Percentiles rank a stretch among this genome's conserved stretches.
phyloP scores from a whole-genome alignment of 2,888 invertebrate genomes.

The Troides aeacus region DNA sequence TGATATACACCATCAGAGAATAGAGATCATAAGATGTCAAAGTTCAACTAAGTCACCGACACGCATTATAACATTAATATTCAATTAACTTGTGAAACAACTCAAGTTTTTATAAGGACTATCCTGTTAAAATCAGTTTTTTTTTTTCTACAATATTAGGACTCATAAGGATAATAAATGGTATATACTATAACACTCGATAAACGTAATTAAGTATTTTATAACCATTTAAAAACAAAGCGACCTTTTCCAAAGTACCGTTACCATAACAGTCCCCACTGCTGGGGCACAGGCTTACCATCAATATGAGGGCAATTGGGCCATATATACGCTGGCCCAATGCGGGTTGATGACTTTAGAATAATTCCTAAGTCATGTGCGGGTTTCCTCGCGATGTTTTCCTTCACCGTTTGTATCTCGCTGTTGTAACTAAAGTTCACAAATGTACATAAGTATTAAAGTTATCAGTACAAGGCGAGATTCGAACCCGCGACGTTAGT shows the following conservation, averaged over 20 bases:
- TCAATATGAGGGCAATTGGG: too few relatives aligned
- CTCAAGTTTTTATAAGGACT: not conserved
- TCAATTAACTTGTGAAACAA: slow-evolving; percentile 26
- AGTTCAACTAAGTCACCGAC: slow-evolving; percentile 6
- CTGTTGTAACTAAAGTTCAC: too few relatives aligned
- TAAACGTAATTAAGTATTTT: not conserved
- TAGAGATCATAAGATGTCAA: not conserved
- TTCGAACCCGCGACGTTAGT: too few relatives aligned
- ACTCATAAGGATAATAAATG: not conserved
- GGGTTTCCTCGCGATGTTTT: too few relatives aligned
- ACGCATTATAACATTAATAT: slow-evolving; percentile 3
- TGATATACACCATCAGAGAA: not conserved
- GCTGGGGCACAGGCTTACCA: too few relatives aligned
- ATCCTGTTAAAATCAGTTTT: not conserved
- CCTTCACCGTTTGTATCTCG: too few relatives aligned
- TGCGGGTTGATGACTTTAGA: too few relatives aligned
- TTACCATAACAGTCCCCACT: too few relatives aligned
- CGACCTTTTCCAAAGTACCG: not conserved
- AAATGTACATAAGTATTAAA: too few relatives aligned
- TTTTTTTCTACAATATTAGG: not conserved
- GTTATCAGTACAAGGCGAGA: too few relatives aligned
- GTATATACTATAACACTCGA: not conserved
- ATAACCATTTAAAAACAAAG: not conserved
- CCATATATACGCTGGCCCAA: too few relatives aligned
- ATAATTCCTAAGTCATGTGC: too few relatives aligned